These are phyloP conservation scores for Petrocephalus zakoni DNA, from an alignment of 2,113 vertebrate species.

Conservation along the genomic window DNA sequence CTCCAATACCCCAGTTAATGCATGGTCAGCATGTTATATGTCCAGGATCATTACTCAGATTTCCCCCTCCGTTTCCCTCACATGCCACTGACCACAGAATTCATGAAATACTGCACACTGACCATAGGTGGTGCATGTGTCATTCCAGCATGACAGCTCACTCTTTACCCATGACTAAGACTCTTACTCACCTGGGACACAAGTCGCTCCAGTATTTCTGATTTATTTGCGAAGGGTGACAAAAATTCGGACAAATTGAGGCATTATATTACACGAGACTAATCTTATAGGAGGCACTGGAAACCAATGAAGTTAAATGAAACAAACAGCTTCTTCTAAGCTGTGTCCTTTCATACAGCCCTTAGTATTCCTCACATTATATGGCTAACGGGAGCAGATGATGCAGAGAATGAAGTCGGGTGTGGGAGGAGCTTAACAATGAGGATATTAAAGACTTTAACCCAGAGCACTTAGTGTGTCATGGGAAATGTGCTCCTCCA, in stretches of 20 bases:
- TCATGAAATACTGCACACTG: background rate
- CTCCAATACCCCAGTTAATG: background rate
- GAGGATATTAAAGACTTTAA: background rate
- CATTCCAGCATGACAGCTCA: background rate
- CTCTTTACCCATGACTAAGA: background rate
- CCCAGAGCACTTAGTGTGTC: background rate
- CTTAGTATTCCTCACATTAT: background rate
- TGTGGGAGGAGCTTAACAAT: background rate
- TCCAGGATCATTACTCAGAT: background rate
- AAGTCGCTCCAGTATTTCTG: background rate
- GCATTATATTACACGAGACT: background rate
- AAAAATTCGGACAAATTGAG: background rate
- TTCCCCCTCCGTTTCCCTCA: background rate
- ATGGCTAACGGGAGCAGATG: background rate
- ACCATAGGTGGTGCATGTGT: background rate
- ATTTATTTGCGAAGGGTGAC: background rate
- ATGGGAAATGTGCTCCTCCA: background rate
- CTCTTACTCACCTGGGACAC: background rate
- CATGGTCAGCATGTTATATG: background rate
- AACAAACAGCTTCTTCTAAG: background rate
- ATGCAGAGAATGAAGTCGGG: background rate
- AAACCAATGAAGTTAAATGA: background rate
- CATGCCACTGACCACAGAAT: background rate
- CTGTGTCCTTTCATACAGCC: background rate
- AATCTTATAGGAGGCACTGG: background rate